Conservation (phyloP, 2,113 vertebrate genomes). For the Grammomys surdaster region DNA sequence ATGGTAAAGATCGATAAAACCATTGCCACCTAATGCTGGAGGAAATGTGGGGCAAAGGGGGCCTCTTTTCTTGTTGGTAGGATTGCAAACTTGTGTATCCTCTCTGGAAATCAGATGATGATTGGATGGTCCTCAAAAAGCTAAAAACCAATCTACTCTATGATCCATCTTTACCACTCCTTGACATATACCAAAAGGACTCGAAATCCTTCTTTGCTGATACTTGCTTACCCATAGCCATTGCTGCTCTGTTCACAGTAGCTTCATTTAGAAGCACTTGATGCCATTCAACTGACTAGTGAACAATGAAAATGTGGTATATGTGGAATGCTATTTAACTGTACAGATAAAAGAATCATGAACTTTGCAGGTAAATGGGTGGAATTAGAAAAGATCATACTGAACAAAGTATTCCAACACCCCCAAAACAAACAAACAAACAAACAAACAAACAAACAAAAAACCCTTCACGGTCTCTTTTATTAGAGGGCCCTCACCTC, state of each 20-base stretch:
- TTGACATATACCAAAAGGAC: background rate
- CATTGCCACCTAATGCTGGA: background rate
- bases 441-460: too few relatives aligned
- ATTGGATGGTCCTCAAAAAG: background rate
- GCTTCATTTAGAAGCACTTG: background rate
- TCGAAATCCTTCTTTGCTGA: background rate
- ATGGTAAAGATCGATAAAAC: background rate
- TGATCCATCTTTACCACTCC: background rate
- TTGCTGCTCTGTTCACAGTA: background rate
- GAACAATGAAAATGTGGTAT: background rate
- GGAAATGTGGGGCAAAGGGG: background rate
- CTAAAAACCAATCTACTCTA: background rate
- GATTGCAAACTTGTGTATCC: background rate
- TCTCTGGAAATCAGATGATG: background rate
- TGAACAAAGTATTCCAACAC: background rate
- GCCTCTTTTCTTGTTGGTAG: background rate
- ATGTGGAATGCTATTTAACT: background rate
- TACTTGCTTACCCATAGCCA: background rate
- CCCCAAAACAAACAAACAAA: background rate
- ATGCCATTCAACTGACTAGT: background rate
- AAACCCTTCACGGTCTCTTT: too few relatives aligned
- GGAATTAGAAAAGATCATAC: background rate
- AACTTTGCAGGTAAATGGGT: background rate
- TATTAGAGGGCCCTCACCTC: background rate
- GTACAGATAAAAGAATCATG: background rate